A percentile compares a stretch with the other conserved stretches of the same genome.
Evolutionary conservation across 1,140 invertebrate genomes (phyloP).

Genomic region (Zaprionus tsacasi): DNA sequence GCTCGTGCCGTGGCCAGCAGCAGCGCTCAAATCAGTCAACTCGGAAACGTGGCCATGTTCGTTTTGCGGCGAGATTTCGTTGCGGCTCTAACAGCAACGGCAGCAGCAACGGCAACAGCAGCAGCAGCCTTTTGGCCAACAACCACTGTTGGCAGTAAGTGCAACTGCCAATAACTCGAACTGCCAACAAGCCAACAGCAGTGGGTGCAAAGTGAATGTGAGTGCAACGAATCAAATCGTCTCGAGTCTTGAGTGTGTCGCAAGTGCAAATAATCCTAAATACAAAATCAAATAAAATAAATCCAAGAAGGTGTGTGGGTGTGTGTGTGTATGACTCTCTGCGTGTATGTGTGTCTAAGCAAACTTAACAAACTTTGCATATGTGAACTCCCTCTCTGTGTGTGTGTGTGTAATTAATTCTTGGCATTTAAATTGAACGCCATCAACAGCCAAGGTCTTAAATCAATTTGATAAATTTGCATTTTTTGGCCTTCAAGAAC

Average conservation of each 20-base stretch:
- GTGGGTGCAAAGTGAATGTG: conserved; percentile 5
- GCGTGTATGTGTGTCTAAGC: not conserved
- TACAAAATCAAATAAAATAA: not conserved
- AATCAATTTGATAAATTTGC: conserved; percentile 79
- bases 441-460: conserved; percentile 61
- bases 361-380: not conserved
- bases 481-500: conserved; percentile 55
- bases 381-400: conserved; percentile 3
- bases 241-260: not conserved
- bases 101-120: too few species aligned
- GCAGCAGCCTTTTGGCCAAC: conserved; percentile 39
- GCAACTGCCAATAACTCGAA: conserved; percentile 39
- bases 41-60: conserved; percentile 82
- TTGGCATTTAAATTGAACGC: conserved; percentile 70
- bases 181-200: conserved; percentile 6
- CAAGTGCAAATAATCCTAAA: conserved; percentile 19
- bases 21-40: conserved; percentile 72
- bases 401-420: conserved; percentile 74
- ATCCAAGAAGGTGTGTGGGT: conserved; percentile 16
- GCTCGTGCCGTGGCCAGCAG: conserved; percentile 44
- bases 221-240: not conserved
- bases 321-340: not conserved
- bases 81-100: conserved; percentile 36
- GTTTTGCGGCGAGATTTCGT: conserved; percentile 61
- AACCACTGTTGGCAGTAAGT: conserved; percentile 46